Evolutionary conservation across 2,888 invertebrate species (phyloP).

Genomic region (Drosophila meridionalis): DNA sequence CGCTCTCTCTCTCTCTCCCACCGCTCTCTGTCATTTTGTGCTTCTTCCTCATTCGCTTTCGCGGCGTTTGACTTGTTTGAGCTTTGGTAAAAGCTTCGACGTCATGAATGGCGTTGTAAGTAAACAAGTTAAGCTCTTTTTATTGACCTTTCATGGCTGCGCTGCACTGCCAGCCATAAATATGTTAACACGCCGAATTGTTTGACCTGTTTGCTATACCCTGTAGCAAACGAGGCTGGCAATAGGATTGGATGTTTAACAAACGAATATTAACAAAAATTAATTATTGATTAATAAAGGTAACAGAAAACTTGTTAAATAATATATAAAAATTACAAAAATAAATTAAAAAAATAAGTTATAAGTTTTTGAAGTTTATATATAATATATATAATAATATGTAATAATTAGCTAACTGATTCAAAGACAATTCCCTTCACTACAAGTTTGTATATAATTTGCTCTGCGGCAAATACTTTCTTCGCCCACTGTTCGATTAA

Average conservation of each 20-base stretch:
- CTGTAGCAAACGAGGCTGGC: neutral
- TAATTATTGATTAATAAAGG: neutral
- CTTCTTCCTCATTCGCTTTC: neutral
- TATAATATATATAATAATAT: no score
- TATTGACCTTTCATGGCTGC: slow-evolving; percentile 10
- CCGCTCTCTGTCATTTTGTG: neutral
- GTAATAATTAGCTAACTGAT: no score
- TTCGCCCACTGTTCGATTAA: neutral
- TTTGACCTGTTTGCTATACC: slow-evolving; percentile 1
- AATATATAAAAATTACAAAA: neutral
- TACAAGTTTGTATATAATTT: neutral
- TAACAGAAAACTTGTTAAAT: neutral
- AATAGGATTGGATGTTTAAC: neutral
- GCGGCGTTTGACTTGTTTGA: neutral
- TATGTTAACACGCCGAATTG: neutral
- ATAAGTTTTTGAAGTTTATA: no score
- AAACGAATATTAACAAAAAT: no score
- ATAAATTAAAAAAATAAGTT: no score
- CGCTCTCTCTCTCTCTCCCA: neutral
- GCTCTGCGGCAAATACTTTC: neutral
- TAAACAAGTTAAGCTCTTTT: slow-evolving; percentile 27
- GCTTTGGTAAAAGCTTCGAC: slow-evolving; percentile 37
- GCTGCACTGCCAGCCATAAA: slow-evolving; percentile 4
- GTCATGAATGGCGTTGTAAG: slow-evolving; percentile 25
- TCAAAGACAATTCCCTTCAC: no score